A percentile compares a stretch with the other conserved stretches of the same genome.
These are phyloP conservation scores for Hoplodrina blanda DNA, from an alignment of 2,888 invertebrate species.

Conservation along the genomic window DNA sequence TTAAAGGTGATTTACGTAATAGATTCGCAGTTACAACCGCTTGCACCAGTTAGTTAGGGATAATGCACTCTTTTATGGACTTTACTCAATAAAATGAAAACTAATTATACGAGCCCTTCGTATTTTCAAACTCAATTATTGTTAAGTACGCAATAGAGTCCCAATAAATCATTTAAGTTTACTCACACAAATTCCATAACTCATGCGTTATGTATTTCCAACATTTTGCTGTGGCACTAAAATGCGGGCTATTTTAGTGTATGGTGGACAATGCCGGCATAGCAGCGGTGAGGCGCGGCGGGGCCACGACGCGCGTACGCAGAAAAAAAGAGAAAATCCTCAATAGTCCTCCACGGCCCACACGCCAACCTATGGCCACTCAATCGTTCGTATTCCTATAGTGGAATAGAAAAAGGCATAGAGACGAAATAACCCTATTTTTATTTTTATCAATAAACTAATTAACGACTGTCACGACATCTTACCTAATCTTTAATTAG, in stretches of 20 bases:
- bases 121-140: slow-evolving; percentile 57
- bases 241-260: slow-evolving; percentile 84
- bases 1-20: slow-evolving; percentile 38
- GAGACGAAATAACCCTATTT: slow-evolving; percentile 65
- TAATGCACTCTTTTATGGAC: slow-evolving; percentile 51
- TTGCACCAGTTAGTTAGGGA: slow-evolving; percentile 32
- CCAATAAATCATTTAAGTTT: slow-evolving; percentile 79
- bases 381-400: slow-evolving; percentile 85
- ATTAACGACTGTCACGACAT: slow-evolving; percentile 9
- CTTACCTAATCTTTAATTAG: slow-evolving; percentile 40
- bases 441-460: slow-evolving; percentile 1
- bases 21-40: slow-evolving; percentile 20
- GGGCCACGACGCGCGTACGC: slow-evolving; percentile 74
- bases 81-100: slow-evolving; percentile 53
- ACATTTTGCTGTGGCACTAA: slow-evolving; percentile 76
- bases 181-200: slow-evolving; percentile 70
- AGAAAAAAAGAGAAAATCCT: slow-evolving; percentile 83
- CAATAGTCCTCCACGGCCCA: slow-evolving; percentile 88
- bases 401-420: slow-evolving; percentile 68
- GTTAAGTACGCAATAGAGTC: slow-evolving; percentile 65
- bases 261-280: slow-evolving; percentile 79
- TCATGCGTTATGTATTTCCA: slow-evolving; percentile 80
- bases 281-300: slow-evolving; percentile 50
- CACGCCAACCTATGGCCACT: slow-evolving; percentile 88
- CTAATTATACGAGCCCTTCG: slow-evolving; percentile 51